phyloP scores from a whole-genome alignment of 2,797 vertebrate species.

The Molossus molossus region DNA sequence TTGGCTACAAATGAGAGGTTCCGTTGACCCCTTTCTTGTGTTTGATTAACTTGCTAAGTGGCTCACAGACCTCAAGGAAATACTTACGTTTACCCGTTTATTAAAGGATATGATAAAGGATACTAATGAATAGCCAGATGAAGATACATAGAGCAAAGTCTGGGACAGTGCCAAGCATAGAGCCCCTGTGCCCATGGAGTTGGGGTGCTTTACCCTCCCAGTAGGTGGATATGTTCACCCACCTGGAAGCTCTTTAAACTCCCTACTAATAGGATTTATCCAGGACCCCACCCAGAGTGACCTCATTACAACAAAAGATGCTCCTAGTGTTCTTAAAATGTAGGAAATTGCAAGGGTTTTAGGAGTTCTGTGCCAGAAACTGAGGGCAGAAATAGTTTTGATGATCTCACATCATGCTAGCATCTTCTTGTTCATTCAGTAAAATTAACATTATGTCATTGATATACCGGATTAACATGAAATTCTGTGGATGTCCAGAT shows the following conservation, averaged over 20 bases:
- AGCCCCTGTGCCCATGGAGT: not conserved
- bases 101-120: not conserved
- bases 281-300: too few relatives aligned
- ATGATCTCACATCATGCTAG: not conserved
- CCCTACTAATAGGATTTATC: too few relatives aligned
- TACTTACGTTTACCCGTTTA: not conserved
- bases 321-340: not conserved
- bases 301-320: not conserved
- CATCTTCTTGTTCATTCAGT: not conserved
- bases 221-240: not conserved
- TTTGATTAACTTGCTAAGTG: not conserved
- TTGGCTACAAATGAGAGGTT: not conserved
- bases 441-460: not conserved
- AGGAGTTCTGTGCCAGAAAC: not conserved
- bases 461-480: not conserved
- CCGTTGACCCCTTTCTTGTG: not conserved
- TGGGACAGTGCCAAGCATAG: not conserved
- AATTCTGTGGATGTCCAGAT: not conserved
- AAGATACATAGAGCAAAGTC: too few relatives aligned
- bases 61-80: not conserved
- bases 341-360: not conserved
- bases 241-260: too few relatives aligned
- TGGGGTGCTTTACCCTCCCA: not conserved
- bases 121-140: not conserved
- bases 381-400: not conserved